phyloP scores from a whole-genome alignment of 1,140 invertebrate species.

The Laupala kohalensis region DNA sequence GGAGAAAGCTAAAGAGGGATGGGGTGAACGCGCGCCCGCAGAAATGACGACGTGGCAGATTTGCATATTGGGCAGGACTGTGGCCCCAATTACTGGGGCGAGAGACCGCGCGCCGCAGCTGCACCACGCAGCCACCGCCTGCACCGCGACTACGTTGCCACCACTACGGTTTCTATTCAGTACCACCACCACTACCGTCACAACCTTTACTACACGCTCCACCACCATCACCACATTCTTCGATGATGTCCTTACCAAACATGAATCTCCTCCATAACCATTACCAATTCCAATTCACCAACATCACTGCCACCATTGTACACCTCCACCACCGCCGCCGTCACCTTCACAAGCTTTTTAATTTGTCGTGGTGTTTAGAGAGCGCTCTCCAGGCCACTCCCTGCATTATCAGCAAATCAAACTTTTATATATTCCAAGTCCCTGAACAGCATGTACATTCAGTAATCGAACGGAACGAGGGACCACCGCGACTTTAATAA shows the following conservation, averaged over 20 bases:
- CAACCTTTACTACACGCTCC: no score
- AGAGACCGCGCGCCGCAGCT: no score
- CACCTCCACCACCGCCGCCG: not conserved
- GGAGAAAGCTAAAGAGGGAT: not conserved
- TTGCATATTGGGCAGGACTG: not conserved
- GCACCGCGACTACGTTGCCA: no score
- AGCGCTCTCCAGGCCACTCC: not conserved
- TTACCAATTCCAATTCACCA: not conserved
- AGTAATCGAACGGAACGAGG: not conserved
- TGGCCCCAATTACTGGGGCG: not conserved
- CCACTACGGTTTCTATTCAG: no score
- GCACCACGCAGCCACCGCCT: no score
- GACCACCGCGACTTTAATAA: not conserved
- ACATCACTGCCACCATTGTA: not conserved
- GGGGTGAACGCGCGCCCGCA: not conserved
- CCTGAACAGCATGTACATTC: not conserved
- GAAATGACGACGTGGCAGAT: not conserved
- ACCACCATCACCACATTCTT: not conserved
- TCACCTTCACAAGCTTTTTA: not conserved
- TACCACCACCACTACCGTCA: no score
- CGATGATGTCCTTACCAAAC: not conserved
- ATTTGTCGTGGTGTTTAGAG: no score
- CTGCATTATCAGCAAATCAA: not conserved
- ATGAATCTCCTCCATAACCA: not conserved
- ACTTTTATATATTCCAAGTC: not conserved